A percentile compares a stretch with the other conserved stretches of the same genome.
Conservation (phyloP, 2,113 vertebrate species). For the Mobula birostris region DNA sequence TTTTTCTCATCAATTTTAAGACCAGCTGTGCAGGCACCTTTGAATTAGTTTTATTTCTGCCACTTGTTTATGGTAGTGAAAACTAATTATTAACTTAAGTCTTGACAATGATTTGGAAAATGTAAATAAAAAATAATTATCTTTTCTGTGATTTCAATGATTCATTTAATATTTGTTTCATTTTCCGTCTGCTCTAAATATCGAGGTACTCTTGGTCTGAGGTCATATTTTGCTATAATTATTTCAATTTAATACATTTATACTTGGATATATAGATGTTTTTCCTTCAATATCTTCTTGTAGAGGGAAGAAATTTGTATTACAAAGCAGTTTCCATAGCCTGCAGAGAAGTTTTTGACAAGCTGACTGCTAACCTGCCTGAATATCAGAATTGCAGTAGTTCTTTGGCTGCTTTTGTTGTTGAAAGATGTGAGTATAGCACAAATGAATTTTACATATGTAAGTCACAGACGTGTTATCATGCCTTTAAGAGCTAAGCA, state of each 20-base stretch:
- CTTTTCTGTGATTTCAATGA: background rate
- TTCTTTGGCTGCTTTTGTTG: constrained; percentile 79
- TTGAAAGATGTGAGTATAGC: constrained; percentile 68
- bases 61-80: background rate
- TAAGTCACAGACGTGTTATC: background rate
- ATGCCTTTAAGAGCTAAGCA: background rate
- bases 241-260: too few species aligned
- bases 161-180: background rate
- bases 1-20: too few species aligned
- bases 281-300: background rate
- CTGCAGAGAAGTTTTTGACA: constrained; percentile 63
- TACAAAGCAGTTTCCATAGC: constrained; percentile 59
- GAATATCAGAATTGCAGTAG: constrained; percentile 65
- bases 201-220: background rate
- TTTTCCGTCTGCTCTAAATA: background rate
- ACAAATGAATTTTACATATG: background rate
- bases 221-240: background rate
- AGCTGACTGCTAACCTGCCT: constrained; percentile 57
- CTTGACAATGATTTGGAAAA: constrained; percentile 17
- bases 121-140: background rate
- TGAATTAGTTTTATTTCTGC: background rate
- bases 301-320: constrained; percentile 57
- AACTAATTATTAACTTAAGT: background rate
- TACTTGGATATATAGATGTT: background rate
- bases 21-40: background rate